Evolutionary conservation across 2,888 invertebrate genomes (phyloP), one percentile per base, ranked within the genome.

Genomic region (Pterostichus madidus): DNA sequence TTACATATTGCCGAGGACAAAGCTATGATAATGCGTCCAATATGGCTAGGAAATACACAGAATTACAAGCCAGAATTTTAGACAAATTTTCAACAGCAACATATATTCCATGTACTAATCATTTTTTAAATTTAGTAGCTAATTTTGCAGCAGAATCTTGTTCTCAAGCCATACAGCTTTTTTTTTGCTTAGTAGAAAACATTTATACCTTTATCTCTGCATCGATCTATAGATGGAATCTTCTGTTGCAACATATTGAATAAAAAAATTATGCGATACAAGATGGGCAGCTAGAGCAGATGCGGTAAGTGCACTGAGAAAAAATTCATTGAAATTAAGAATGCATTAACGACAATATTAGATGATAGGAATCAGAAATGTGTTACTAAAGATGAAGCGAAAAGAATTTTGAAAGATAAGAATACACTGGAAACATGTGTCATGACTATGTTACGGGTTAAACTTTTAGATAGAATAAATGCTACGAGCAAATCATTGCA

Each of bases 121-220:
- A 59, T 31, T 61, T 32, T 31, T 61, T 61, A n/a, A 61, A 61
- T 32, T 61, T 32, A 35, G 61, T 61, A 61, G 32, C 31, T 31
- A 61, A 61, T 61, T 61, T 31, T 35, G 61, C 61, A 10, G 61
- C 61, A 61, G 61, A 61, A 61, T 61, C 32, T 35, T 61, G 61
- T 61, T 32, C 61, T 31, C 11, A 61, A 61, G 61, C 61, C 10
- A 61, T n/a, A 35, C 61, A 32, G 31, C n/a, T n/a, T n/a, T 32
- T 61, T 61, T 61, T 32, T 24, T 32, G 35, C 35, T 61, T 61
- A 10, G 35, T 61, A 61, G 61, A 61, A 32, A 5, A 61, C 32
- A 35, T 61, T 31, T 61, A 61, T 35, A 61, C 61, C 31, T 61
- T 61, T 32, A 5, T 61, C 13, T 61, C 61, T 61, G 32, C 61